A percentile compares a stretch with the other conserved stretches of the same genome.
phyloP scores from a whole-genome alignment of 2,888 invertebrate species.

The Ochropleura plecta region DNA sequence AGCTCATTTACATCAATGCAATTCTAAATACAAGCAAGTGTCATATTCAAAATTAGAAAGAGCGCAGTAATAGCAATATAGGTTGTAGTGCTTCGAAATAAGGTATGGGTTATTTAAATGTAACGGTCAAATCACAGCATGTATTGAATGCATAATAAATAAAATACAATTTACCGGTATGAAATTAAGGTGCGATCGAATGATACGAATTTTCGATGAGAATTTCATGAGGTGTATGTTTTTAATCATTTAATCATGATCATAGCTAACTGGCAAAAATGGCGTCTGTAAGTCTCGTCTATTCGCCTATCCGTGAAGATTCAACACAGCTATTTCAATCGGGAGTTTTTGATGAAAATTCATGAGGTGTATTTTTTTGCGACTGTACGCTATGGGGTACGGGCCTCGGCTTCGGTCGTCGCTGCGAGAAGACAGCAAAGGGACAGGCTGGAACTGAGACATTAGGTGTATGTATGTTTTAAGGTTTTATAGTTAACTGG shows the following conservation, averaged over 20 bases:
- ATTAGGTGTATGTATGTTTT: no score
- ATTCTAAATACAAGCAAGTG: slow-evolving; percentile 28
- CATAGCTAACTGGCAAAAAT: background rate
- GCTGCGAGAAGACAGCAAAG: no score
- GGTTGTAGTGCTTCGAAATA: slow-evolving; percentile 51
- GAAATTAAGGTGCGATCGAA: slow-evolving; percentile 42
- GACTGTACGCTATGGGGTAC: no score
- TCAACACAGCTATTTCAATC: background rate
- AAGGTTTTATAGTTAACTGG: no score
- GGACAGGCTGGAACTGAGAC: no score
- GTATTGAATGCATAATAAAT: slow-evolving; percentile 66
- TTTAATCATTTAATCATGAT: no score
- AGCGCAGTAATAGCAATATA: slow-evolving; percentile 43
- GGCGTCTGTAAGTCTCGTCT: background rate
- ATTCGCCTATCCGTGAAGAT: background rate
- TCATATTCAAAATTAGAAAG: slow-evolving; percentile 47
- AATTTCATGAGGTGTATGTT: slow-evolving; percentile 1
- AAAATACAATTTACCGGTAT: slow-evolving; percentile 44
- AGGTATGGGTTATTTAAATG: slow-evolving; percentile 59
- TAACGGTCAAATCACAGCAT: slow-evolving; percentile 62
- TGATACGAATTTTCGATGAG: slow-evolving; percentile 32
- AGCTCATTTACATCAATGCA: slow-evolving; percentile 54
- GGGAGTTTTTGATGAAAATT: no score
- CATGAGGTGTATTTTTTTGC: no score
- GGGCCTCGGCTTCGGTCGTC: no score